A percentile compares a stretch with the other conserved stretches of the same genome.
These are phyloP conservation scores for Aptenodytes patagonicus DNA, from an alignment of 2,113 vertebrate species.

Conservation along the genomic window DNA sequence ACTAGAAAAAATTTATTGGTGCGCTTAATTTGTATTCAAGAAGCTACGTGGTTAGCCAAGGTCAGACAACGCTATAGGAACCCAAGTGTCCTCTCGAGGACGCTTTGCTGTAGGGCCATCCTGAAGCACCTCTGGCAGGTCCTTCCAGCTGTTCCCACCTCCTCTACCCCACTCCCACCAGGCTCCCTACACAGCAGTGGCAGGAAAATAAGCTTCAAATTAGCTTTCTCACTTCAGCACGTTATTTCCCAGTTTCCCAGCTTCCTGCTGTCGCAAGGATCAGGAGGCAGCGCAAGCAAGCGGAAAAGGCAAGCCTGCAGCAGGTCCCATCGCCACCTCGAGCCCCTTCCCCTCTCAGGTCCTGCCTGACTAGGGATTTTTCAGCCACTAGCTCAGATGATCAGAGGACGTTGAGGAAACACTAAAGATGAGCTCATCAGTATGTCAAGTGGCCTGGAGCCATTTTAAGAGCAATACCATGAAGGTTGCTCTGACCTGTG, in stretches of 20 bases:
- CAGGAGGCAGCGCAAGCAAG: not conserved
- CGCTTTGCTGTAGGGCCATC: not conserved
- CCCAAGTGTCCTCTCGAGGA: not conserved
- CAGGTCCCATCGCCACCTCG: not conserved
- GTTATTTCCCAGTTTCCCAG: not conserved
- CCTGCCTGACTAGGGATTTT: no score
- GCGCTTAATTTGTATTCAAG: not conserved
- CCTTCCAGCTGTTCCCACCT: not conserved
- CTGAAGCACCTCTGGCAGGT: not conserved
- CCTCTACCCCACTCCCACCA: not conserved
- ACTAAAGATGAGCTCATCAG: not conserved
- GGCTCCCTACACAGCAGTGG: not conserved
- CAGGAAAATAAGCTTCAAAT: not conserved
- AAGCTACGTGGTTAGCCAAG: not conserved
- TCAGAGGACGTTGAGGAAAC: not conserved
- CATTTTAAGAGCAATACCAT: not conserved
- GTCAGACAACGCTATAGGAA: not conserved
- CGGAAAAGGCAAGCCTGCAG: accelerated
- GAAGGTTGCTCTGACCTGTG: not conserved
- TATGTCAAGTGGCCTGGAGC: not conserved
- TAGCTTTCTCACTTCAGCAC: not conserved
- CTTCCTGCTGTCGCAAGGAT: not conserved
- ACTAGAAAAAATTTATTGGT: accelerated
- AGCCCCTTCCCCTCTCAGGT: not conserved
- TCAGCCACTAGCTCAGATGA: not conserved